Evolutionary conservation across 2,888 invertebrate species (phyloP), one percentile per base, ranked within the genome.

Genomic region (Polylopha cassiicola): DNA sequence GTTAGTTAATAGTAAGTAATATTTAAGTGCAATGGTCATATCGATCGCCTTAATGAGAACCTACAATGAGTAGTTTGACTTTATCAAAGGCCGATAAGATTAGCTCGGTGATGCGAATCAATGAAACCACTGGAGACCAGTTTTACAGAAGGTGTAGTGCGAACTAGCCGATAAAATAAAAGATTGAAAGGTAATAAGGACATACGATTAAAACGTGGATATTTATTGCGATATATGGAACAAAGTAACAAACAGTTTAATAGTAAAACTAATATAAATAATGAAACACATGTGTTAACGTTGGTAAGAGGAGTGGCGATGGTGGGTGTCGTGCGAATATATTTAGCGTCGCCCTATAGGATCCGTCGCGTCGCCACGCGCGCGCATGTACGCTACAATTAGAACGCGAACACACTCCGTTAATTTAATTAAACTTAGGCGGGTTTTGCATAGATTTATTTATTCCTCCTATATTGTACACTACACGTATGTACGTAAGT

Each of bases 11-110:
- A n/a, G 11, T 13, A 23, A 32, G n/a, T 23, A 32, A 28, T 16
- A 15, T 28, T 23, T 6, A 18, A 36, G 16, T 41, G 29, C 41
- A 41, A 18, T 36, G 16, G 24, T n/a, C 41, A 18, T 73, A 77
- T 77, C 58, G 75, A 78, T 74, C 61, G 63, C 46, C 46, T 51
- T 47, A 47, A 60, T 61, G 61, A 63, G 52, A 50, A 48, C 30
- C 29, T 41, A 29, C 46, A 55, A 48, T 50, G 53, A 55, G 55
- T 61, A 63, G 65, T 69, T 70, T 65, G 60, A 63, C 64, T 72
- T 76, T 79, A 80, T 80, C 79, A 63, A 53, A 47, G 39, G 39
- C 53, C 73, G 81, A 81, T 82, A 79, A 81, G 82, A 80, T 81
- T 76, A 66, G 55, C 54, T 47, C 50, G 46, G 55, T 50, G 57